Evolutionary conservation across 1,140 invertebrate species (phyloP).

Genomic region (Medauroidea extradentata): DNA sequence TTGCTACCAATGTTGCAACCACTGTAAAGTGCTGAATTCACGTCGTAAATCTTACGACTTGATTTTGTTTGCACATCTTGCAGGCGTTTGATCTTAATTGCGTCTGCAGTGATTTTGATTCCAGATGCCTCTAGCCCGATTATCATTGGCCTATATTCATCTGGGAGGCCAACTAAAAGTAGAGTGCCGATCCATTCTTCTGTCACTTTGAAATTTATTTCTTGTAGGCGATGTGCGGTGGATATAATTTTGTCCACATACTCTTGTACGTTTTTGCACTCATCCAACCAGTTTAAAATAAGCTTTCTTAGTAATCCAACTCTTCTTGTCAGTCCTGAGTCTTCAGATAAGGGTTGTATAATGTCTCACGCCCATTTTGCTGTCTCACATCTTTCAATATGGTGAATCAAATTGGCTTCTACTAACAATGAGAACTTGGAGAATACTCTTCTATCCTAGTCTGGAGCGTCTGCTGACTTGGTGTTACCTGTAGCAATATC

Average conservation of each 20-base stretch:
- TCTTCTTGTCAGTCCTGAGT: conserved; percentile 34
- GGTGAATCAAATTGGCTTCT: no score
- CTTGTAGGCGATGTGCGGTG: conserved; percentile 33
- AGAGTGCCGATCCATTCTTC: conserved; percentile 38
- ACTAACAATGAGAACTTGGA: no score
- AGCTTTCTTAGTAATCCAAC: conserved; percentile 32
- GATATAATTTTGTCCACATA: conserved; percentile 37
- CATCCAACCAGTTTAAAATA: conserved; percentile 29
- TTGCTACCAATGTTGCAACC: neutral
- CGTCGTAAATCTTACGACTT: neutral
- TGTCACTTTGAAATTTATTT: conserved; percentile 32
- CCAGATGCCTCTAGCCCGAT: conserved; percentile 39
- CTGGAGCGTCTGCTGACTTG: no score
- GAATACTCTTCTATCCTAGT: no score
- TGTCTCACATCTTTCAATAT: no score
- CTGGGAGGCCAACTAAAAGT: conserved; percentile 36
- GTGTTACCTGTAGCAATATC: no score
- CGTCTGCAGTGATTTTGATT: conserved; percentile 34
- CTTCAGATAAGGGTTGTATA: conserved; percentile 15
- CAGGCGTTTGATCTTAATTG: conserved; percentile 40
- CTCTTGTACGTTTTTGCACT: conserved; percentile 29
- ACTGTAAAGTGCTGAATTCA: neutral
- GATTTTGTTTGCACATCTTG: conserved; percentile 28
- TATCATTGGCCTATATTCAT: conserved; percentile 41
- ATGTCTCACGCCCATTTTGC: no score